phyloP scores from a whole-genome alignment of 2,113 vertebrate species.

The Puma concolor region DNA sequence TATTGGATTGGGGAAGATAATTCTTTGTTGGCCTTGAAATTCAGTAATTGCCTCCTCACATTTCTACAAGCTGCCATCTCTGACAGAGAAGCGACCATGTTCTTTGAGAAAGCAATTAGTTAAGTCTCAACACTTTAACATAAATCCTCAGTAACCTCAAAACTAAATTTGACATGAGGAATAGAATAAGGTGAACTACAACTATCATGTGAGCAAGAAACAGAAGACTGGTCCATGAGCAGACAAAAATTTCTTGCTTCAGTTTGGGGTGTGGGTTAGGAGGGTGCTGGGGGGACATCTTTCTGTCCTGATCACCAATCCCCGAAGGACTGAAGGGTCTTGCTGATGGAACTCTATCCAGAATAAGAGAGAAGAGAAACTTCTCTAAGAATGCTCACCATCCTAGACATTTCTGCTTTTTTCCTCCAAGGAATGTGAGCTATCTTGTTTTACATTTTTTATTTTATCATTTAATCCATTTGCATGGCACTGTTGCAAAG shows the following conservation, averaged over 20 bases:
- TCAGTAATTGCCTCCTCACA: neutral
- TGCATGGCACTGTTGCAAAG: slow-evolving; percentile 11
- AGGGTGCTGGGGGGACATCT: neutral
- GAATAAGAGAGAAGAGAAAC: neutral
- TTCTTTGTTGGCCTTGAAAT: neutral
- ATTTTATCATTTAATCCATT: slow-evolving; percentile 66
- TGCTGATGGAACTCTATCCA: neutral
- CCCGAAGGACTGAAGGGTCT: neutral
- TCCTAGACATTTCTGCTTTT: slow-evolving; percentile 51
- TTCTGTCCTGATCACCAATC: neutral
- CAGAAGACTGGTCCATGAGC: neutral
- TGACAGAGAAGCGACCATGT: neutral
- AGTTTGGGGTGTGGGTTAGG: neutral
- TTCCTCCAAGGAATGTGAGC: slow-evolving; percentile 54
- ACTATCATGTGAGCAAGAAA: neutral
- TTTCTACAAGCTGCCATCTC: neutral
- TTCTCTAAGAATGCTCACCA: slow-evolving; percentile 51
- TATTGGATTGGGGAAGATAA: neutral
- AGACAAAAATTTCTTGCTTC: neutral
- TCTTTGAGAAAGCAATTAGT: neutral
- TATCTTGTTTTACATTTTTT: slow-evolving; percentile 64
- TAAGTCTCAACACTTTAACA: neutral
- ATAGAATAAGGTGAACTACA: neutral
- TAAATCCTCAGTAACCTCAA: neutral
- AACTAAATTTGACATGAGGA: neutral